Conservation (phyloP, 1,140 invertebrate genomes). For the Apis dorsata region DNA sequence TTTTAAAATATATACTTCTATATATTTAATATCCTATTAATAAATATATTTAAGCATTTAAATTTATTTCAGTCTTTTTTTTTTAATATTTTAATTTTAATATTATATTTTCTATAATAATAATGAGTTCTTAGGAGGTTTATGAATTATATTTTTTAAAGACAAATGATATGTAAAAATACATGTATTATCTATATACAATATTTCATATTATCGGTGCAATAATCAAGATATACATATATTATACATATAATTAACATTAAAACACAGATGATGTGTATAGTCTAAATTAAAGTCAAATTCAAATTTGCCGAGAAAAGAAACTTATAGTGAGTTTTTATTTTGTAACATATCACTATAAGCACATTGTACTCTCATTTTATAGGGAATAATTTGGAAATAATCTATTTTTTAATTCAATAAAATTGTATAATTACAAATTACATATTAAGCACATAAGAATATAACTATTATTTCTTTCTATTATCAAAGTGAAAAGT, state of each 20-base stretch:
- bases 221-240: constrained; percentile 79
- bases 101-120: constrained; percentile 11
- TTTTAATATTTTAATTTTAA: constrained; percentile 11
- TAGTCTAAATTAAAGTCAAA: constrained; percentile 20
- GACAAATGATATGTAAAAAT: constrained; percentile 79
- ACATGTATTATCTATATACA: constrained; percentile 79
- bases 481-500: not conserved
- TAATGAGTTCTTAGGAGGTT: constrained; percentile 38
- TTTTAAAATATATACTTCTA: constrained; percentile 16
- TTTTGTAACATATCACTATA: constrained; percentile 29
- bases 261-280: constrained; percentile 56
- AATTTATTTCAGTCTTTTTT: constrained; percentile 7
- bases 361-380: constrained; percentile 45
- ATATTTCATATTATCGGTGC: constrained; percentile 76
- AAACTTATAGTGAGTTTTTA: constrained; percentile 39
- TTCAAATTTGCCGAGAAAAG: constrained; percentile 25
- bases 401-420: not conserved
- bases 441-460: constrained; percentile 13
- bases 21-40: constrained; percentile 17
- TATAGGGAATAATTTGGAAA: constrained; percentile 47
- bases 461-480: not conserved
- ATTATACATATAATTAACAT: constrained; percentile 75
- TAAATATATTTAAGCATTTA: not conserved
- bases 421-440: constrained; percentile 20
- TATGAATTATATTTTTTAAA: constrained; percentile 58